These are phyloP conservation scores for Folsomia candida DNA, from an alignment of 2,888 invertebrate species.

Conservation along the genomic window DNA sequence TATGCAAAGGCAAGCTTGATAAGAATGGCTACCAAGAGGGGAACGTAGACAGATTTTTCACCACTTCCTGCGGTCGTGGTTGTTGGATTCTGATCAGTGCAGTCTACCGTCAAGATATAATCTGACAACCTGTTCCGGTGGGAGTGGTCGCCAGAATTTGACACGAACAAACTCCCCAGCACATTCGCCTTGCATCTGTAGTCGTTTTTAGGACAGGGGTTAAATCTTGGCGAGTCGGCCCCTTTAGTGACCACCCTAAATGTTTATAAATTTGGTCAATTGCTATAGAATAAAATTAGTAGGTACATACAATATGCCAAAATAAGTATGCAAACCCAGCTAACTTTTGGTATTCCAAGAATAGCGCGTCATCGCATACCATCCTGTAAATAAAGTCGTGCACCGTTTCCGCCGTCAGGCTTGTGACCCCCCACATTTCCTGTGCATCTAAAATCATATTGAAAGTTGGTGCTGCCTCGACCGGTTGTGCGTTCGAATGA, in stretches of 20 bases:
- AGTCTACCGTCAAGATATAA: neutral
- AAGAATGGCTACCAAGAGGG: no score
- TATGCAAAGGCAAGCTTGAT: no score
- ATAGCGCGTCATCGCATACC: constrained; percentile 58
- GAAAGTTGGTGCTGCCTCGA: constrained; percentile 63
- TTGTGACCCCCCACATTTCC: constrained; percentile 63
- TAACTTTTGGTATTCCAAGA: constrained; percentile 57
- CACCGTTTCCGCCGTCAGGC: constrained; percentile 65
- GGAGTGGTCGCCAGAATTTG: constrained; percentile 8
- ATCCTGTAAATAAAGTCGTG: constrained; percentile 62
- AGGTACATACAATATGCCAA: neutral
- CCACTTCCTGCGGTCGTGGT: neutral
- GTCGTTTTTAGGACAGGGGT: neutral
- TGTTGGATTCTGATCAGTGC: neutral
- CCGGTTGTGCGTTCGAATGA: constrained; percentile 63
- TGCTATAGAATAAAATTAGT: neutral
- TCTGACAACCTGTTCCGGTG: neutral
- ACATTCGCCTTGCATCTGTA: constrained; percentile 7
- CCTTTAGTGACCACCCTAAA: neutral
- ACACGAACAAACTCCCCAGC: constrained; percentile 7
- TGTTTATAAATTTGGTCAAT: neutral
- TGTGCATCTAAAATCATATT: constrained; percentile 70
- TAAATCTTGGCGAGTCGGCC: constrained; percentile 4
- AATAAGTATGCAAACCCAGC: no score
- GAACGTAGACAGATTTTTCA: neutral